Base-by-base conservation (phyloP, 1,140 invertebrate genomes). In the Copidosoma floridanum region DNA sequence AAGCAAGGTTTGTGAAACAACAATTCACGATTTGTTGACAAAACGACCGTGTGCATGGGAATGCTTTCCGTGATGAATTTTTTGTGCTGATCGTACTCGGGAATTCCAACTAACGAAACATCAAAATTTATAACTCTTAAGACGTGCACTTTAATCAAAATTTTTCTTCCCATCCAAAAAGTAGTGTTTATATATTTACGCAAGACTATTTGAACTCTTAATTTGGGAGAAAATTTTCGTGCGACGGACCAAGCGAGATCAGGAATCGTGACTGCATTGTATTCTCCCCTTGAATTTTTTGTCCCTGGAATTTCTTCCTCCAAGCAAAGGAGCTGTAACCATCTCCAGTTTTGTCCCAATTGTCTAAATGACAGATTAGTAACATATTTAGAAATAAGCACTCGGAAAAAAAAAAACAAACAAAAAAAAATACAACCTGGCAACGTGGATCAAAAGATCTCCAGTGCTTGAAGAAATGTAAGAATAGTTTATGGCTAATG, bases 1-100 rank as follows among this genome's bases (percentile, higher is more conserved):
- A 55, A 44, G 16, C 16, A 46, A 7, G 53, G 53, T 6, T 44
- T n/a, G 2, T 44, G 18, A 21, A 3, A 21, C 1, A 46, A 23
- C 11, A 55, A 8, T 55, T 55, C 16, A 2, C n/a, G 16, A 55
- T 44, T 32, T 6, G 53, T 55, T n/a, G 53, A 44, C 6, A 55
- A 14, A 29, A 32, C 2, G n/a, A 55, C 20, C 21, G 26, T 8
- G 6, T 44, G 40, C 12, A 55, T 14, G 3, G 53, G 53, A 7
- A 55, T 44, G n/a, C 20, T 55, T 26, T 29, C 7, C 8, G 53
- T 55, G 6, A 55, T 14, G 27, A 55, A 43, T 14, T 8, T 6
- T 23, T 23, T 55, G 11, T 44, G 40, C 16, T 8, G n/a, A 46
- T 55, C 40, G 20, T 46, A 44, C 18, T 44, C 40, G 6, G 26